A percentile compares a stretch with the other conserved stretches of the same genome.
Conservation (phyloP, 2,797 vertebrate genomes). For the Rhynchotus rufescens region DNA sequence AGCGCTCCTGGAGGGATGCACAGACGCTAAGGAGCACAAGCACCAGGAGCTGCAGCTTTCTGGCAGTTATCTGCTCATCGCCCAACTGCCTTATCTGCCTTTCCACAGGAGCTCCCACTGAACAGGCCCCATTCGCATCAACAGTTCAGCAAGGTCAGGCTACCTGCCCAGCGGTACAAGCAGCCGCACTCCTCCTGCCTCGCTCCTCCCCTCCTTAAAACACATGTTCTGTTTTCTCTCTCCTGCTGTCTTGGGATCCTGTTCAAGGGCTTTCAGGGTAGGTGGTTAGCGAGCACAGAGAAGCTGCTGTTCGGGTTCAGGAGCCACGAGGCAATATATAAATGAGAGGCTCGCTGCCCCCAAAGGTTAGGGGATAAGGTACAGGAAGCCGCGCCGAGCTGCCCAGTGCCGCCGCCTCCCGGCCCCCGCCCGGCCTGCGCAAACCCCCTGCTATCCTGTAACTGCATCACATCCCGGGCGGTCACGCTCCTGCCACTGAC, state of each 20-base stretch:
- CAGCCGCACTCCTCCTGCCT: neutral
- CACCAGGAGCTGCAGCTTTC: neutral
- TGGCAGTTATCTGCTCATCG: neutral
- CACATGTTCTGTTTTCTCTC: neutral
- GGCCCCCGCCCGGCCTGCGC: neutral
- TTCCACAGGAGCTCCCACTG: neutral
- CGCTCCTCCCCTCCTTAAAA: neutral
- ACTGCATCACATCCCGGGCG: neutral
- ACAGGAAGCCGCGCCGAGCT: accelerated
- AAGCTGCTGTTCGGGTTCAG: accelerated
- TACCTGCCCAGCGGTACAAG: neutral
- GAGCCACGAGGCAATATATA: neutral
- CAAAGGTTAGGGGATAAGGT: neutral
- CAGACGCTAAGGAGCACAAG: neutral
- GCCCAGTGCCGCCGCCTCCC: neutral
- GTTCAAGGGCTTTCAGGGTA: neutral
- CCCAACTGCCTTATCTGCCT: neutral
- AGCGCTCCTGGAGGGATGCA: neutral
- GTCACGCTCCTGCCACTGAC: neutral
- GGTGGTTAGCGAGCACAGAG: neutral
- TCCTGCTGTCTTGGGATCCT: neutral
- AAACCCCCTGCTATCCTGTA: neutral
- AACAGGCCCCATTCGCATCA: neutral
- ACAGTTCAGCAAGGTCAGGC: slow-evolving; percentile 1
- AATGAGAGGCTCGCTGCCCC: accelerated